A percentile compares a stretch with the other conserved stretches of the same genome.
phyloP scores from a whole-genome alignment of 2,113 vertebrate genomes.

The Meleagris gallopavo region DNA sequence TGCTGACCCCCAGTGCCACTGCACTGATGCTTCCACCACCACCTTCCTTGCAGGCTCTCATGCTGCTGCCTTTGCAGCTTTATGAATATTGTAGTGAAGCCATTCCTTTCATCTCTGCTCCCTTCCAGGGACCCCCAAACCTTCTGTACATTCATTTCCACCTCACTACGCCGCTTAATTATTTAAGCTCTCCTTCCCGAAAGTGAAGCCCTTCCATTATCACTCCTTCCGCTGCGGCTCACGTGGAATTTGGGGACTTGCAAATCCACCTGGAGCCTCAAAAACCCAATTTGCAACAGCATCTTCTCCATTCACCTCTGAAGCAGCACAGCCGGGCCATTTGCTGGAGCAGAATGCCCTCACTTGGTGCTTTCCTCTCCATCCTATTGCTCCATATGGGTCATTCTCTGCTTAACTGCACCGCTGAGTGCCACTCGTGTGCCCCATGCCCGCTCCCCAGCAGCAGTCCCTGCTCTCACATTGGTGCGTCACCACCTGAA shows the following conservation, averaged over 20 bases:
- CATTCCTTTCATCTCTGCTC: constrained; percentile 32
- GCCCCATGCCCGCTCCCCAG: neutral
- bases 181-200: constrained; percentile 11
- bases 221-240: neutral
- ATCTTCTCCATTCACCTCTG: neutral
- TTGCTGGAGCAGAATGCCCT: neutral
- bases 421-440: fast-evolving
- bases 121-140: constrained; percentile 61
- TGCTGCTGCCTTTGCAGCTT: constrained; percentile 27
- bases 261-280: neutral
- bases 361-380: neutral
- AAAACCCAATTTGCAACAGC: neutral
- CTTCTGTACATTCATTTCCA: constrained; percentile 61
- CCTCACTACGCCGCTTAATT: constrained; percentile 57
- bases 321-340: fast-evolving
- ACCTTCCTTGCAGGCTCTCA: neutral
- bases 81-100: constrained; percentile 71
- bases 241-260: constrained; percentile 31
- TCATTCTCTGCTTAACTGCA: neutral
- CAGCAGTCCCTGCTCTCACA: fast-evolving
- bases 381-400: neutral
- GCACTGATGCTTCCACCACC: neutral
- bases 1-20: neutral
- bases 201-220: constrained; percentile 25
- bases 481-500: constrained; percentile 3